A percentile compares a stretch with the other conserved stretches of the same genome.
These are phyloP conservation scores for Sarcophaga bullata DNA, from an alignment of 1,140 invertebrate species.

Conservation along the genomic window DNA sequence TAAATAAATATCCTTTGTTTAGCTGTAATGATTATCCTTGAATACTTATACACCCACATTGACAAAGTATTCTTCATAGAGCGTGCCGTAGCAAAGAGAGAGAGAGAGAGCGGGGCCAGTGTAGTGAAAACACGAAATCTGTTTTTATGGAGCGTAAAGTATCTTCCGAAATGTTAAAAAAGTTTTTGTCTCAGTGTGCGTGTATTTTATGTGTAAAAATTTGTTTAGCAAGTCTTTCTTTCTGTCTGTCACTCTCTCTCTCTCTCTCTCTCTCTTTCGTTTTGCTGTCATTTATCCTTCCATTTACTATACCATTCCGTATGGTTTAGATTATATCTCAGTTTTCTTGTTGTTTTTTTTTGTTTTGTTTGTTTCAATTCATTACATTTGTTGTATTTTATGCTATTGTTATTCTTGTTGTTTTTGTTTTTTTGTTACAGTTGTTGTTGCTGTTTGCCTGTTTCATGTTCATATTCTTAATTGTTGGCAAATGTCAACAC, in stretches of 20 bases:
- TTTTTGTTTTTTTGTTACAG: not conserved
- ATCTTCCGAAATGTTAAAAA: not conserved
- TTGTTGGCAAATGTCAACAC: slow-evolving; percentile 26
- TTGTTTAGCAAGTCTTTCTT: slow-evolving; percentile 15
- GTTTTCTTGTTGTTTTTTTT: not conserved
- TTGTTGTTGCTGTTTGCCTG: not conserved
- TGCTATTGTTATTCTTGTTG: not conserved
- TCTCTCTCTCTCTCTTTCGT: not conserved
- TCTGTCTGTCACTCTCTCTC: not conserved
- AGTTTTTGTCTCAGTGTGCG: not conserved
- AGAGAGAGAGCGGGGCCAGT: too few relatives aligned
- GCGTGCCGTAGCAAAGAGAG: too few relatives aligned
- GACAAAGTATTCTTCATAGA: not conserved
- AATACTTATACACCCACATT: not conserved
- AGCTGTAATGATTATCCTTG: not conserved
- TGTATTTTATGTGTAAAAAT: slow-evolving; percentile 5
- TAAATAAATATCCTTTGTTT: slow-evolving; percentile 15
- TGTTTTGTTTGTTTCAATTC: not conserved
- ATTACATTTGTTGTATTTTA: too few relatives aligned
- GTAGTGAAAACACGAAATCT: not conserved
- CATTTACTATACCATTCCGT: not conserved
- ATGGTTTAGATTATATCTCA: not conserved
- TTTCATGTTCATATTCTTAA: slow-evolving; percentile 21
- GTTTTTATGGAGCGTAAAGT: slow-evolving; percentile 18
- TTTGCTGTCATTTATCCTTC: not conserved